Evolutionary conservation across 2,888 invertebrate genomes (phyloP).

Genomic region (Trachelus stipa): DNA sequence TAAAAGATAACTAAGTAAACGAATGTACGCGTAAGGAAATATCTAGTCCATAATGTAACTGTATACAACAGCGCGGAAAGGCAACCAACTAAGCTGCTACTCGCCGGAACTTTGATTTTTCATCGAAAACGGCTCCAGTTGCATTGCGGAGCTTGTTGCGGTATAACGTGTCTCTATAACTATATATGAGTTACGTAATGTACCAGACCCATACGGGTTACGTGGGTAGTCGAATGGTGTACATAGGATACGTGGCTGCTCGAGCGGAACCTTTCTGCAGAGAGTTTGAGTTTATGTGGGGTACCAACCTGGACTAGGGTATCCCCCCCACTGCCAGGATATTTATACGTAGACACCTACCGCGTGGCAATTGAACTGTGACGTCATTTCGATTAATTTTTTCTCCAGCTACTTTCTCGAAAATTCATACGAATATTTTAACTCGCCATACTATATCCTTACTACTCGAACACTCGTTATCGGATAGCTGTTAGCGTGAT

Average conservation of each 20-base stretch:
- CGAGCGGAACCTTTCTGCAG: constrained; percentile 31
- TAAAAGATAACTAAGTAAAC: not conserved
- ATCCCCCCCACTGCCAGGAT: not conserved
- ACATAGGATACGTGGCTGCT: constrained; percentile 43
- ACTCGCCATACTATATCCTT: not conserved
- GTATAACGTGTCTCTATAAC: not conserved
- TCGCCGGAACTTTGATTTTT: constrained; percentile 20
- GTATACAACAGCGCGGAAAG: not conserved
- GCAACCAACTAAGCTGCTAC: not conserved
- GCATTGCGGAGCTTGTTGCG: constrained; percentile 15
- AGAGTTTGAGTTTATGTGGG: not conserved
- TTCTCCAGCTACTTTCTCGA: not conserved
- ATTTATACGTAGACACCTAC: not conserved
- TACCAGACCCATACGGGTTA: constrained; percentile 35
- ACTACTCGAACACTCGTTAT: not conserved
- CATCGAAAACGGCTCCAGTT: constrained; percentile 18
- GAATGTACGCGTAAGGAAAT: not conserved
- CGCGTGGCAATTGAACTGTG: not conserved
- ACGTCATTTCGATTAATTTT: constrained; percentile 7
- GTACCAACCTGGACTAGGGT: not conserved
- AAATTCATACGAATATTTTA: not conserved
- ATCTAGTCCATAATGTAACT: not conserved
- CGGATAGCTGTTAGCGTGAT: not conserved
- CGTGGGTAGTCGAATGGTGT: constrained; percentile 44
- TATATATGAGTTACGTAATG: constrained; percentile 20